Base-by-base conservation (phyloP, 2,888 invertebrate genomes). In the Patella pellucida region DNA sequence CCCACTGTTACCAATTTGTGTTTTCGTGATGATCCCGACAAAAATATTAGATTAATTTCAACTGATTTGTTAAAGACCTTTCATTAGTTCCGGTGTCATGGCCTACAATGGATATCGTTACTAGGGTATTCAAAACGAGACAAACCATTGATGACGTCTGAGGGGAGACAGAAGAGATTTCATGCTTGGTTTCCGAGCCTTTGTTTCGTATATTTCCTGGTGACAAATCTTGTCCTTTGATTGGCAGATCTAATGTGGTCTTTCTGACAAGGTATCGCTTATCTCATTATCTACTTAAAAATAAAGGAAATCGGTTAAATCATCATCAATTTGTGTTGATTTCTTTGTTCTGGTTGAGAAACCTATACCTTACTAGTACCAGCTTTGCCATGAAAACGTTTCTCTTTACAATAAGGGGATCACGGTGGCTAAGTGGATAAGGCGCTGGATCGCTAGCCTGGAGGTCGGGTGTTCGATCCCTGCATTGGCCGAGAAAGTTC, bases 51-150 rank as follows among this genome's bases (percentile, higher is more conserved):
- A 62, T 62, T 62, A 62, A 62, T 62, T 62, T 62, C 62, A 19
- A 23, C 19, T 62, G 62, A 62, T 62, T 62, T 62, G 62, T 62
- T 23, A 23, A 62, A 62, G 23, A 62, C 7, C 41, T 11, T 62
- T 23, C 23, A 62, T 62, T 62, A 62, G 19, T 62, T 62, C 62
- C 62, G 23, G 62, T 62, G 62, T 19, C 19, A 62, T 62, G 62
- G 62, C 19, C 23, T 9, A 62, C 62, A 62, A 62, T 62, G 14
- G 12, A 23, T 23, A 62, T 62, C 23, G 62, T 62, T 62, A 62
- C 62, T 62, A 62, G 23, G 23, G 19, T 62, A 62, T 62, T 62
- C 62, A 62, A 62, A 62, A 62, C 23, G 62, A 62, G 62, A 62
- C 62, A 19, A 19, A 62, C 12, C 23, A 23, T 62, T 23, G 62